phyloP scores from a whole-genome alignment of 53 echinoderm and acorn worm species.

The Temnopleurus reevesii region DNA sequence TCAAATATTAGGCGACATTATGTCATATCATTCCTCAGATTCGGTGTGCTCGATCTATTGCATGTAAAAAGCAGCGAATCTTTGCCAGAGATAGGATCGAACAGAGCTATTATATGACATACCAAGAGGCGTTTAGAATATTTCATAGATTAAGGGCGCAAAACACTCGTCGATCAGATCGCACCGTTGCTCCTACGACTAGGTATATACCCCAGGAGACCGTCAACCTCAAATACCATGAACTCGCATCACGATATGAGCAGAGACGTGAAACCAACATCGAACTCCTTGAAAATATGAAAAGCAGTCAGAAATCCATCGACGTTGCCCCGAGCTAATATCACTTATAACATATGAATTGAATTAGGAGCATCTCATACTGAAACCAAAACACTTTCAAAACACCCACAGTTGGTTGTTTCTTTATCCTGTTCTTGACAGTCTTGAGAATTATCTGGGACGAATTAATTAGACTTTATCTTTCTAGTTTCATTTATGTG shows the following conservation, averaged over 20 bases:
- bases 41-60: too few species aligned
- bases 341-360: conserved; percentile 29
- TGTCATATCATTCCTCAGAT: too few species aligned
- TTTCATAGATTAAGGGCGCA: background rate
- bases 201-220: background rate
- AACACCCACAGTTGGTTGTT: background rate
- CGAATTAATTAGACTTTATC: too few species aligned
- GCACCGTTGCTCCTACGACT: background rate
- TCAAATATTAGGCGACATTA: too few species aligned
- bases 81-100: too few species aligned
- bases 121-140: background rate
- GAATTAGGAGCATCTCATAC: background rate
- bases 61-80: too few species aligned
- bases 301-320: conserved; percentile 21
- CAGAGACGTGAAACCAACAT: background rate
- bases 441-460: too few species aligned
- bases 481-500: too few species aligned
- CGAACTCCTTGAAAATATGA: background rate
- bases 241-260: background rate
- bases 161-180: background rate
- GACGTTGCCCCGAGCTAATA: background rate
- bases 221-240: conserved; percentile 23
- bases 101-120: conserved; percentile 2
- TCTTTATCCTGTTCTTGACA: background rate
- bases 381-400: background rate